Evolutionary conservation across 1,140 invertebrate genomes (phyloP).

Genomic region (Lerema accius): DNA sequence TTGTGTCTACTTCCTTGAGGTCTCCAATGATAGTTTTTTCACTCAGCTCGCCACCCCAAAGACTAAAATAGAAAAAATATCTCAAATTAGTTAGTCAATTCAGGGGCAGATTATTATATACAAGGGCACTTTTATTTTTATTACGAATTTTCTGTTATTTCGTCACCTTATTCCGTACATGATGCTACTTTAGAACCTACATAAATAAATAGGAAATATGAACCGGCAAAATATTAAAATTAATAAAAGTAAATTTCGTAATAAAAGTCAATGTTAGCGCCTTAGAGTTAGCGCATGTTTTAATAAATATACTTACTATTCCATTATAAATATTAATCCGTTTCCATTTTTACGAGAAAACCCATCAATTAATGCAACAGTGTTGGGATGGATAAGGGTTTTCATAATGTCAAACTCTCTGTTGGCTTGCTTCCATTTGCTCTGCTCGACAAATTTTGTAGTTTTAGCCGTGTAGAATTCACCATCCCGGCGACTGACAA

Average conservation of each 20-base stretch:
- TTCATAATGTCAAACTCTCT: slow-evolving; percentile 96
- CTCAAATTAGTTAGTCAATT: too few species aligned
- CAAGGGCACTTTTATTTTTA: too few species aligned
- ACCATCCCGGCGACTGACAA: slow-evolving; percentile 87
- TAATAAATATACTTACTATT: slow-evolving; percentile 99
- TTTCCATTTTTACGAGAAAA: slow-evolving; percentile 88
- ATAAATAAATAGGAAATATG: too few species aligned
- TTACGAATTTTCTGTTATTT: too few species aligned
- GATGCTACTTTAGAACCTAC: too few species aligned
- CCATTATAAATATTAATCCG: slow-evolving; percentile 96
- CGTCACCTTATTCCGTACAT: too few species aligned
- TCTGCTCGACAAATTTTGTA: slow-evolving; percentile 90
- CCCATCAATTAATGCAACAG: slow-evolving; percentile 93
- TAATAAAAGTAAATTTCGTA: too few species aligned
- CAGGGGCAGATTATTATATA: too few species aligned
- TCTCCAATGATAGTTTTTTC: slow-evolving; percentile 96
- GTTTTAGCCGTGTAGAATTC: slow-evolving; percentile 95
- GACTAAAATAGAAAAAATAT: slow-evolving; percentile 81
- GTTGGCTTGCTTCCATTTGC: slow-evolving; percentile 92
- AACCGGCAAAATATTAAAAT: too few species aligned
- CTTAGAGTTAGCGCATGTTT: too few species aligned
- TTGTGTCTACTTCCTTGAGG: slow-evolving; percentile 95
- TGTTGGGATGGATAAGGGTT: slow-evolving; percentile 93
- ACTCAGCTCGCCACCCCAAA: slow-evolving; percentile 96
- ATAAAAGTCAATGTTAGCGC: too few species aligned